Percentiles rank a stretch among this genome's conserved stretches.
phyloP scores from a whole-genome alignment of 2,113 vertebrate genomes.

The Ammodytes marinus region DNA sequence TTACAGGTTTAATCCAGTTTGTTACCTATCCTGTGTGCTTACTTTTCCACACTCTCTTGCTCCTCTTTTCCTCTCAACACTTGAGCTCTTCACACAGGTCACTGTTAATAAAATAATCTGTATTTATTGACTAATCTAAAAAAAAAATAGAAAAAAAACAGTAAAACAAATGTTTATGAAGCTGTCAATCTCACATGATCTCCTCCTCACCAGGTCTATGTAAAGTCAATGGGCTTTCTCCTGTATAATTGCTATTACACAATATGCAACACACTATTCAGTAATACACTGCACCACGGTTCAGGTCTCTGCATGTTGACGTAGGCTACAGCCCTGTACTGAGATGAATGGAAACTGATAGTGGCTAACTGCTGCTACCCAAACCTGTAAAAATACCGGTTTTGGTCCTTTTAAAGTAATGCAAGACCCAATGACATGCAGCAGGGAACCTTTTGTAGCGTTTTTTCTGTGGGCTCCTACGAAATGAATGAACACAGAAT shows the following conservation, averaged over 20 bases:
- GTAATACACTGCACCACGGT: neutral
- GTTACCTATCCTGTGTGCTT: slow-evolving; percentile 49
- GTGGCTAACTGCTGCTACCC: neutral
- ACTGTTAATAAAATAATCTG: neutral
- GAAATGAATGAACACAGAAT: neutral
- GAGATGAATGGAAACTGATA: slow-evolving; percentile 21
- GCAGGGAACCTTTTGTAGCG: neutral
- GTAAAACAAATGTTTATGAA: neutral
- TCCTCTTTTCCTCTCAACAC: neutral
- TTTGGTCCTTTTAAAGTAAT: neutral
- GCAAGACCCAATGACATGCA: neutral
- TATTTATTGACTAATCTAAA: neutral
- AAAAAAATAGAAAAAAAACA: neutral
- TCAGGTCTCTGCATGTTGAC: slow-evolving; percentile 60
- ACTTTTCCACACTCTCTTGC: neutral
- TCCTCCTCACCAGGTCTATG: neutral
- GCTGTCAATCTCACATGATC: neutral
- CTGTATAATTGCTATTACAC: slow-evolving; percentile 32
- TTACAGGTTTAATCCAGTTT: slow-evolving; percentile 59
- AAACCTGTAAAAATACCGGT: neutral
- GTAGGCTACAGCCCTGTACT: neutral
- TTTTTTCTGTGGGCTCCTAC: neutral
- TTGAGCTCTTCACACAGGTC: slow-evolving; percentile 8
- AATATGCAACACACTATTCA: neutral
- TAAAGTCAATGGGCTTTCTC: neutral